Percentiles rank a stretch among this genome's conserved stretches.
phyloP scores from a whole-genome alignment of 2,888 invertebrate genomes.

The Herminia tarsipennalis region DNA sequence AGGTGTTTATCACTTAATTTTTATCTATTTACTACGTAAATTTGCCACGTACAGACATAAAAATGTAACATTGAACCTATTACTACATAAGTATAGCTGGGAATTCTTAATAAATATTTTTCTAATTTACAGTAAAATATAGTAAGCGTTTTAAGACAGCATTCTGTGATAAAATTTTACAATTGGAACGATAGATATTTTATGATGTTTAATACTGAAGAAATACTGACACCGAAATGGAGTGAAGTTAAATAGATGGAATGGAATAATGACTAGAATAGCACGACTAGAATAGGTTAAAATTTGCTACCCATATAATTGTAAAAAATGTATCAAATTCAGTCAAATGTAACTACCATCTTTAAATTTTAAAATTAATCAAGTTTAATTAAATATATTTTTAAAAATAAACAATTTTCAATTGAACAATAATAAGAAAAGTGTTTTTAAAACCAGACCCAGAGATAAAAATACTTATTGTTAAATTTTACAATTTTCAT shows the following conservation, averaged over 20 bases:
- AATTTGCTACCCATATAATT: conserved; percentile 5
- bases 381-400: not conserved
- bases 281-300: conserved; percentile 17
- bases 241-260: conserved; percentile 8
- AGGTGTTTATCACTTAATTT: conserved; percentile 73
- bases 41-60: conserved; percentile 59
- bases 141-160: conserved; percentile 45
- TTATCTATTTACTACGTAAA: conserved; percentile 55
- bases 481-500: too few species aligned
- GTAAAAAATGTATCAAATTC: conserved; percentile 37
- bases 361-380: not conserved
- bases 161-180: conserved; percentile 34
- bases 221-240: conserved; percentile 40
- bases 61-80: conserved; percentile 51
- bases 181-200: conserved; percentile 26
- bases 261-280: conserved; percentile 25
- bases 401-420: too few species aligned
- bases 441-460: too few species aligned
- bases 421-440: too few species aligned
- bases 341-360: conserved; percentile 22
- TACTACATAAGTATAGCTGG: conserved; percentile 37
- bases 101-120: conserved; percentile 31
- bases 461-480: too few species aligned
- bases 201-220: conserved; percentile 30
- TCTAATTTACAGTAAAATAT: conserved; percentile 49